These are phyloP conservation scores for Drosophila limbata DNA, from an alignment of 2,888 invertebrate genomes.

Conservation along the genomic window DNA sequence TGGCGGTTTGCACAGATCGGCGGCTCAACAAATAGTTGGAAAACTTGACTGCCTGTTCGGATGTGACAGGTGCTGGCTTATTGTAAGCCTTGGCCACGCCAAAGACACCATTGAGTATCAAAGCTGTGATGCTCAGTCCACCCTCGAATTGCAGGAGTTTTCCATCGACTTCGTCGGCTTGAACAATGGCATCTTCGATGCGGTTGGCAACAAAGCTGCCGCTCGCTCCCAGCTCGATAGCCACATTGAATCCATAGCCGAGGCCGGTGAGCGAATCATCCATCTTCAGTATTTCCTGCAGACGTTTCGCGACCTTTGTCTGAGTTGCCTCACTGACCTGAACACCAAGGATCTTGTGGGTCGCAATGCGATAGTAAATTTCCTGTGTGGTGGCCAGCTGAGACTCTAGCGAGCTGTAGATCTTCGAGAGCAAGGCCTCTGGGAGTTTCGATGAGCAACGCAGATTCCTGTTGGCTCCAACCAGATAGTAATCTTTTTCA, in stretches of 20 bases:
- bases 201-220: slow-evolving; percentile 90
- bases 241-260: slow-evolving; percentile 93
- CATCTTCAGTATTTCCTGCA: slow-evolving; percentile 92
- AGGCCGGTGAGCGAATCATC: slow-evolving; percentile 93
- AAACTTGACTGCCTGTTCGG: slow-evolving; percentile 94
- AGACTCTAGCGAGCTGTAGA: slow-evolving; percentile 88
- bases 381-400: slow-evolving; percentile 89
- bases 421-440: slow-evolving; percentile 86
- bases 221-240: slow-evolving; percentile 89
- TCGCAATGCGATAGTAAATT: slow-evolving; percentile 90
- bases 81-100: slow-evolving; percentile 88
- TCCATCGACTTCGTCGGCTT: slow-evolving; percentile 97
- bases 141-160: slow-evolving; percentile 96
- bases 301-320: slow-evolving; percentile 89
- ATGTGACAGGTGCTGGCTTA: slow-evolving; percentile 89
- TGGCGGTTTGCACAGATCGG: slow-evolving; percentile 93
- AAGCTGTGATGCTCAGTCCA: slow-evolving; percentile 91
- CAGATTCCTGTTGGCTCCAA: slow-evolving; percentile 88
- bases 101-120: slow-evolving; percentile 87
- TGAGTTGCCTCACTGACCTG: slow-evolving; percentile 89
- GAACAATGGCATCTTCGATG: slow-evolving; percentile 96
- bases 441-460: slow-evolving; percentile 86
- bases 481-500: slow-evolving; percentile 89
- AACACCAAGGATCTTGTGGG: slow-evolving; percentile 89
- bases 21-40: slow-evolving; percentile 95